Percentiles rank a stretch among this genome's conserved stretches.
phyloP scores from a whole-genome alignment of 1,140 invertebrate species.

The Solenopsis fugax region DNA sequence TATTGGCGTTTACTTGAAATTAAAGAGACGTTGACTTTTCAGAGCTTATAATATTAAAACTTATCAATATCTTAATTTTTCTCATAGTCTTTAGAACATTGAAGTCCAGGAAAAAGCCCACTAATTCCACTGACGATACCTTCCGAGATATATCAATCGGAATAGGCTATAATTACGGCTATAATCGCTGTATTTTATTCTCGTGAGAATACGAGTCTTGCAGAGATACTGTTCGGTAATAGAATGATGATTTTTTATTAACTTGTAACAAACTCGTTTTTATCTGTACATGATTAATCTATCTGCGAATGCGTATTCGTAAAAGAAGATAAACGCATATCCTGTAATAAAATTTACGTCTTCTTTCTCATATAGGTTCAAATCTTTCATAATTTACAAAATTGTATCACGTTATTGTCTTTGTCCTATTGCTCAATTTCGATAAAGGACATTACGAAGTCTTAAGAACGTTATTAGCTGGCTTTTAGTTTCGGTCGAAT shows the following conservation, averaged over 20 bases:
- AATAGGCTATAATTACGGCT: constrained; percentile 15
- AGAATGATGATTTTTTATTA: constrained; percentile 11
- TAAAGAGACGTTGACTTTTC: not conserved
- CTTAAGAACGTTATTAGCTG: not conserved
- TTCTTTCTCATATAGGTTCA: not conserved
- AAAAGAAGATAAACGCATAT: not conserved
- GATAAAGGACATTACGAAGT: not conserved
- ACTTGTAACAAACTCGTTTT: constrained; percentile 21
- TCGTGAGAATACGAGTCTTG: not conserved
- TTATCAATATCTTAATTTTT: not conserved
- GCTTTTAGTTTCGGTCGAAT: constrained; percentile 1
- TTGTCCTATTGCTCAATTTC: not conserved
- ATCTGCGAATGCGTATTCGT: not conserved
- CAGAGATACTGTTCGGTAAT: constrained; percentile 11
- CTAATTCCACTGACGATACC: not conserved
- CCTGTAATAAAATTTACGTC: not conserved
- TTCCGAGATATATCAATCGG: constrained; percentile 9
- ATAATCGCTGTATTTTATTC: constrained; percentile 16
- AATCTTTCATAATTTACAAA: not conserved
- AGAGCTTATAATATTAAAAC: not conserved
- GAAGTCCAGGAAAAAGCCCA: not conserved
- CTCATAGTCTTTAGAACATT: not conserved
- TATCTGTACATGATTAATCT: not conserved
- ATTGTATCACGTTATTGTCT: not conserved
- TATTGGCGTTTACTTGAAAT: not conserved